Evolutionary conservation across 2,888 invertebrate genomes (phyloP), one percentile per base, ranked within the genome.

Genomic region (Bellardia pandia): DNA sequence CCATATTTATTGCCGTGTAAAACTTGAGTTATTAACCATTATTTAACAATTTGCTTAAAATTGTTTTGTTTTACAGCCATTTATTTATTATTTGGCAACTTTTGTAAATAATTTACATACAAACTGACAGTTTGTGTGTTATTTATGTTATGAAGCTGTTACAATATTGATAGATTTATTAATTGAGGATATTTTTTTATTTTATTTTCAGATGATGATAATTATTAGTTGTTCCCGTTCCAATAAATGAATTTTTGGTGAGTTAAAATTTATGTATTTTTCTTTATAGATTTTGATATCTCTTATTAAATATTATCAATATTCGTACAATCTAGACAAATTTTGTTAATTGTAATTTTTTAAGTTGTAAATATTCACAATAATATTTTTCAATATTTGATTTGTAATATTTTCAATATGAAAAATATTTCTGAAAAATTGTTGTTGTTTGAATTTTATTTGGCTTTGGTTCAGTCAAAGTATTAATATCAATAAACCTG

Each of bases 1-100:
- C 62, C 75, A 71, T 85, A 74, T 86, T 86, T 86, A 86, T 87
- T 40, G 69, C n/a, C 64, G 74, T 69, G 62, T 69, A 30, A 48
- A 62, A 87, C 77, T 85, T 87, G 81, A 81, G 74, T 87, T 85
- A 87, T 87, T 80, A 85, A 75, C 56, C 62, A 78, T 78, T 81
- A 69, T 72, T 74, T 64, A 83, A 77, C 51, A 85, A 81, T 80
- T 86, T 86, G 62, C 76, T 71, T 60, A 14, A 60, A 83, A 62
- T 71, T 62, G 69, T 62, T 71, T 83, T 40, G 75, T 53, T 68
- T 37, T 8, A 13, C 5, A 64, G 51, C 14, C 16, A 37, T 23
- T 68, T 68, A 75, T 81, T 81, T 81, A 74, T 81, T 74, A 13
- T 66, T 58, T 66, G 23, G 51, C 11, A 60, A 69, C 60, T 62